A percentile compares a stretch with the other conserved stretches of the same genome.
Conservation (phyloP, 2,888 invertebrate genomes). For the Rhimphoctona megacephalus region DNA sequence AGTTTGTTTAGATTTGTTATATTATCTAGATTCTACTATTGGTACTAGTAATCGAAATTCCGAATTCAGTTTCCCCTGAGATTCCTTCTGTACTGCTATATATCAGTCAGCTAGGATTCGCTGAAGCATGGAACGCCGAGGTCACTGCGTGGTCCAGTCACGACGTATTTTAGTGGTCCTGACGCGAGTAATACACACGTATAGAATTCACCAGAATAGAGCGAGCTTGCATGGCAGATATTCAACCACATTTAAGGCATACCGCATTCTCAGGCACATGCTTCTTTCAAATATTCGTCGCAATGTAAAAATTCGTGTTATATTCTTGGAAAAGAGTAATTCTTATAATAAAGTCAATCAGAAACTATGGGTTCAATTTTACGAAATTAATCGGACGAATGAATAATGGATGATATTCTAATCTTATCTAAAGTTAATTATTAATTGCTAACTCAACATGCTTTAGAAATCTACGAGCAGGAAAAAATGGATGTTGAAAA, state of each 20-base stretch:
- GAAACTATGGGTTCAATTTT: too few species aligned
- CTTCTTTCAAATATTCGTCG: not conserved
- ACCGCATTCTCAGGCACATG: constrained; percentile 18
- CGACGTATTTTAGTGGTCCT: constrained; percentile 36
- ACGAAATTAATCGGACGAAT: not conserved
- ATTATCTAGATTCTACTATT: not conserved
- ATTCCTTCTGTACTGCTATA: not conserved
- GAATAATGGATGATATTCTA: not conserved
- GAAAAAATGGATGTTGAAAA: not conserved
- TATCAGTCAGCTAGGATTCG: constrained; percentile 16
- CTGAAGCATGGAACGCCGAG: constrained; percentile 39
- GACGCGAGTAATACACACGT: constrained; percentile 27
- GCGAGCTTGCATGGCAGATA: constrained; percentile 21
- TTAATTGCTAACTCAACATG: not conserved
- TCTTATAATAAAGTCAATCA: too few species aligned
- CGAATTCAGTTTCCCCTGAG: not conserved
- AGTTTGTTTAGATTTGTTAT: not conserved
- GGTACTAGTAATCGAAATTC: not conserved
- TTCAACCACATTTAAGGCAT: constrained; percentile 29
- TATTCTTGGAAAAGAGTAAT: not conserved
- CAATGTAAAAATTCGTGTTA: not conserved
- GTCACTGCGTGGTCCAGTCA: constrained; percentile 38
- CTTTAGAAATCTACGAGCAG: not conserved
- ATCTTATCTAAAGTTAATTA: too few species aligned
- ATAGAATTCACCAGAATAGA: constrained; percentile 5